A percentile compares a stretch with the other conserved stretches of the same genome.
Conservation (phyloP, 2,888 invertebrate species). For the Graphium colonna region DNA sequence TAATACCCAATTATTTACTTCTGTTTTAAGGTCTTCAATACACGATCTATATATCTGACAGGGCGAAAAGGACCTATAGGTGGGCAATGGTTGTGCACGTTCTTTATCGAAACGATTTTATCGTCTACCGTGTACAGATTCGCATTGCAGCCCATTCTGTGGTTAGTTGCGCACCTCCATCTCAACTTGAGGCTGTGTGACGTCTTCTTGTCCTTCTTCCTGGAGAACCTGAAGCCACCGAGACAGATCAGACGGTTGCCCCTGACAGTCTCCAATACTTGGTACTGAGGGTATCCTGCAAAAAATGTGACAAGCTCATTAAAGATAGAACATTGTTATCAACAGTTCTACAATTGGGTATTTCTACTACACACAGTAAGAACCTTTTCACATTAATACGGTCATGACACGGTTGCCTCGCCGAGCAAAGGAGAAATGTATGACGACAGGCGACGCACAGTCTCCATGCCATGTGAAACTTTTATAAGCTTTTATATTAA, state of each 20-base stretch:
- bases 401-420: no score
- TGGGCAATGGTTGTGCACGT: slow-evolving; percentile 26
- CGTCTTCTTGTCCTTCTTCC: slow-evolving; percentile 34
- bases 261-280: slow-evolving; percentile 28
- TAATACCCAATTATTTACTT: no score
- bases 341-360: no score
- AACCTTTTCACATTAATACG: no score
- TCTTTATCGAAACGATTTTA: slow-evolving; percentile 20
- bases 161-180: slow-evolving; percentile 29
- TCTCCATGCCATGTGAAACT: no score
- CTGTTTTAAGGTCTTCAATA: slow-evolving; percentile 14
- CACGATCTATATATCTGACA: slow-evolving; percentile 16
- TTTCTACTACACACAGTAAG: no score
- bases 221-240: slow-evolving; percentile 2
- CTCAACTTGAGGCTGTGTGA: slow-evolving; percentile 5
- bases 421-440: no score
- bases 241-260: background rate
- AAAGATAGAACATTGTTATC: no score
- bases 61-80: no score
- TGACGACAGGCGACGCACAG: no score
- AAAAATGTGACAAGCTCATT: no score
- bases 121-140: slow-evolving; percentile 33
- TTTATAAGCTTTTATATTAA: no score
- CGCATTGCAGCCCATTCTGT: slow-evolving; percentile 38
- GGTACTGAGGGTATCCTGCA: background rate